Evolutionary conservation across 2,797 vertebrate species (phyloP), one percentile per base, ranked within the genome.

Genomic region (Sebastes goodei): DNA sequence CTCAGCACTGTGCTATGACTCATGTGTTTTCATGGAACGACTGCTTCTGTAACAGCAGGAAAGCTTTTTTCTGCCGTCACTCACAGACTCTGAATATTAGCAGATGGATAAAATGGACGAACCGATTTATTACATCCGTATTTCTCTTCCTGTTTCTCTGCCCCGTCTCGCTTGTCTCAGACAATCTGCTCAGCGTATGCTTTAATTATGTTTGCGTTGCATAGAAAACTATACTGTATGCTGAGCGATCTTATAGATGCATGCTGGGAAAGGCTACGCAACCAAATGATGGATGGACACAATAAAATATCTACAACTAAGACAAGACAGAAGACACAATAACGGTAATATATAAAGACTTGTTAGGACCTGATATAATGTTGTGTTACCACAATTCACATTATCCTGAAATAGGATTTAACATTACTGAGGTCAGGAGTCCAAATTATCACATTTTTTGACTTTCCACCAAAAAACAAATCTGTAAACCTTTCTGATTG

Each of bases 41-140:
- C 56, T 84, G 82, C 74, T 78, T 76, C 78, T 49, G 21, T 79
- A 73, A 30, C 83, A 82, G 64, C 72, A 60, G 74, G 80, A 60
- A 60, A 53, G 55, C n/a, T 59, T 71, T 69, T 81, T n/a, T 52
- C 69, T 75, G 27, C 73, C 14, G 10, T 78, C 82, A 80, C 68
- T 83, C 70, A 79, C 52, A 71, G 75, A 64, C 68, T 66, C 66
- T 76, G 62, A 84, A 80, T 81, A 76, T 86, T 53, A 83, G 66
- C 82, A 87, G 80, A 88, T 71, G 71, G 83, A 78, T 79, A 74
- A 88, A 86, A 76, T 66, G 78, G 71, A 71, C 69, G 21, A 76
- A 75, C 38, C n/a, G 23, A 82, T 80, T 69, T 61, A 25, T 78
- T 53, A 52, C 69, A 76, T 83, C 66, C 27, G 15, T 55, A 72